Evolutionary conservation across 2,797 vertebrate species (phyloP).

Genomic region (Ciconia nigra): DNA sequence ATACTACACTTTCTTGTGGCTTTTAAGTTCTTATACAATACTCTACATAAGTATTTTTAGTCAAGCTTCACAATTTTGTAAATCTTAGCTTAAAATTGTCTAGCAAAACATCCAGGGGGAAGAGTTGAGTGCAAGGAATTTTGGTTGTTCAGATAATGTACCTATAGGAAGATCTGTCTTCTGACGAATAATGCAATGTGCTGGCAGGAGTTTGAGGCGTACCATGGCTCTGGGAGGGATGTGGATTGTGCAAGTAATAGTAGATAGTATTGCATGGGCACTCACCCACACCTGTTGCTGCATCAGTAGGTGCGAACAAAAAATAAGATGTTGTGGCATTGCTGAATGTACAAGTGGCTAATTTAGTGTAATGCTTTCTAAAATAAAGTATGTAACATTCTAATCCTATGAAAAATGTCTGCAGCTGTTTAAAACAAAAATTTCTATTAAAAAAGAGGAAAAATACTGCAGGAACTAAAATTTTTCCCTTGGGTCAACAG

Average conservation of each 20-base stretch:
- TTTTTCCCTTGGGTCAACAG: not conserved
- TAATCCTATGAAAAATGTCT: not conserved
- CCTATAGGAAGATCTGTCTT: not conserved
- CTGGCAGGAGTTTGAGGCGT: not conserved
- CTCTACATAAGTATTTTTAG: not conserved
- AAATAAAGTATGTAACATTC: not conserved
- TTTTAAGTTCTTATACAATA: not conserved
- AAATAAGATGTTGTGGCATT: not conserved
- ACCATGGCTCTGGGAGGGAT: not conserved
- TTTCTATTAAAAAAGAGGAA: not conserved
- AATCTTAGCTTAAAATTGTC: not conserved
- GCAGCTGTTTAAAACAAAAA: not conserved
- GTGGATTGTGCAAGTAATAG: not conserved
- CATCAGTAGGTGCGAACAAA: not conserved
- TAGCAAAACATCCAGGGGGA: not conserved
- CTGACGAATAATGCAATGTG: not conserved
- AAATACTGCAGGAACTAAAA: not conserved
- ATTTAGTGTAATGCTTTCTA: not conserved
- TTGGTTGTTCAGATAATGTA: not conserved
- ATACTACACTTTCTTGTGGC: rapidly evolving
- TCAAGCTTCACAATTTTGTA: not conserved
- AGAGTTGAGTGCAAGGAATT: not conserved
- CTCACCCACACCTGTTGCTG: not conserved
- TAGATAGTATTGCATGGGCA: not conserved
- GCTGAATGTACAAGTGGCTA: not conserved